Evolutionary conservation across 1,140 invertebrate species (phyloP).

Genomic region (Drosophila kikkawai): DNA sequence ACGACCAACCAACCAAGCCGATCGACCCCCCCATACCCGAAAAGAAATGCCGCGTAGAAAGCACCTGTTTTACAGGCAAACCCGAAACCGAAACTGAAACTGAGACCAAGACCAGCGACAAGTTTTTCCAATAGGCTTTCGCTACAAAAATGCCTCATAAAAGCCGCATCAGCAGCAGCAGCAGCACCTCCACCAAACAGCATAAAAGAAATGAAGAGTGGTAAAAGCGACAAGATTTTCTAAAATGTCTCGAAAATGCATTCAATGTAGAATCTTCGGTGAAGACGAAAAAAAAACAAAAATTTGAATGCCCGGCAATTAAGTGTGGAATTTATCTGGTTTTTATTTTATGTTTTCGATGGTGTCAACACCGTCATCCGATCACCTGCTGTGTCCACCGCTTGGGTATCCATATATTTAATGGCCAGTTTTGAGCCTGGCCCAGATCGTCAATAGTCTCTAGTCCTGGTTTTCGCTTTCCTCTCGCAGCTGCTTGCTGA

Average conservation of each 20-base stretch:
- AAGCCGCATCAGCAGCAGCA: conserved; percentile 51
- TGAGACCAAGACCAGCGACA: conserved; percentile 59
- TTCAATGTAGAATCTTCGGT: conserved; percentile 64
- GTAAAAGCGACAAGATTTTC: conserved; percentile 42
- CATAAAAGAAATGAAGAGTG: conserved; percentile 42
- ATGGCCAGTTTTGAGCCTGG: conserved; percentile 52
- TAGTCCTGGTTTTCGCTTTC: conserved; percentile 80
- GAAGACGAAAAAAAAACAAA: conserved; percentile 23
- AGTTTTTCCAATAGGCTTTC: conserved; percentile 79
- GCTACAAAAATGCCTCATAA: conserved; percentile 82
- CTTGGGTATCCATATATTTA: conserved; percentile 42
- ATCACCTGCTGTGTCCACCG: conserved; percentile 59
- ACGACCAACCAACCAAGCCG: not conserved
- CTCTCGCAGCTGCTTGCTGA: conserved; percentile 38
- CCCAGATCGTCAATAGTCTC: conserved; percentile 54
- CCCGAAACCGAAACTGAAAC: conserved; percentile 49
- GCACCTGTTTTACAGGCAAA: conserved; percentile 71
- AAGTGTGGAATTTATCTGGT: conserved; percentile 71
- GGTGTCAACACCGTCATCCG: conserved; percentile 50
- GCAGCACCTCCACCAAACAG: conserved; percentile 14
- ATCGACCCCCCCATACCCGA: conserved; percentile 3
- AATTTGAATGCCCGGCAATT: conserved; percentile 74
- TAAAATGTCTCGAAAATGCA: conserved; percentile 35
- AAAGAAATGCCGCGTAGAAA: conserved; percentile 57
- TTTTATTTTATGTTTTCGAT: conserved; percentile 18